Conservation (phyloP, 2,888 invertebrate species). For the Cheilosia scutellata region DNA sequence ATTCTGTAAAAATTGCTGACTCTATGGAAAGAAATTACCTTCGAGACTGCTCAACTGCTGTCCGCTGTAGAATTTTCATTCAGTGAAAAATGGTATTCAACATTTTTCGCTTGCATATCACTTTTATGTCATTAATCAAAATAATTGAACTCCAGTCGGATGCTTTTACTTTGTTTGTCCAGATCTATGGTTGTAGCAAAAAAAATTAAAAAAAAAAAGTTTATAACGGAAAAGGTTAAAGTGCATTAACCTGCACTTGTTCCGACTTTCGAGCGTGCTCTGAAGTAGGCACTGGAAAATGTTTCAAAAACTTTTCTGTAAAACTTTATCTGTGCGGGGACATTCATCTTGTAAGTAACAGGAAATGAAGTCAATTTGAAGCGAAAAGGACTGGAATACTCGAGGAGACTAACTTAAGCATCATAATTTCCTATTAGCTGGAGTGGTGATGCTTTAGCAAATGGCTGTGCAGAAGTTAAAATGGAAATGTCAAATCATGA, state of each 20-base stretch:
- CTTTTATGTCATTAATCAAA: background rate
- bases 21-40: background rate
- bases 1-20: background rate
- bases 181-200: background rate
- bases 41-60: too few relatives aligned
- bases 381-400: background rate
- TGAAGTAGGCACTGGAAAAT: background rate
- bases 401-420: background rate
- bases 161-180: too few relatives aligned
- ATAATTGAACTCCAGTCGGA: background rate
- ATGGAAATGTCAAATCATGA: background rate
- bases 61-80: too few relatives aligned
- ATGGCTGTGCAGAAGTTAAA: background rate
- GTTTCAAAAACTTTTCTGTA: background rate
- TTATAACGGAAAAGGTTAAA: background rate
- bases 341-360: background rate
- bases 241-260: conserved; percentile 8
- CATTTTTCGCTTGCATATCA: too few relatives aligned
- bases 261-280: background rate
- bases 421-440: background rate
- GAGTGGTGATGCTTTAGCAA: background rate
- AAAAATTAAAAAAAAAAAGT: too few relatives aligned
- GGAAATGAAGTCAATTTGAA: background rate
- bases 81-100: too few relatives aligned
- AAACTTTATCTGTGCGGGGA: background rate